Conservation (phyloP, 2,113 vertebrate genomes). For the Onychostruthus taczanowskii region DNA sequence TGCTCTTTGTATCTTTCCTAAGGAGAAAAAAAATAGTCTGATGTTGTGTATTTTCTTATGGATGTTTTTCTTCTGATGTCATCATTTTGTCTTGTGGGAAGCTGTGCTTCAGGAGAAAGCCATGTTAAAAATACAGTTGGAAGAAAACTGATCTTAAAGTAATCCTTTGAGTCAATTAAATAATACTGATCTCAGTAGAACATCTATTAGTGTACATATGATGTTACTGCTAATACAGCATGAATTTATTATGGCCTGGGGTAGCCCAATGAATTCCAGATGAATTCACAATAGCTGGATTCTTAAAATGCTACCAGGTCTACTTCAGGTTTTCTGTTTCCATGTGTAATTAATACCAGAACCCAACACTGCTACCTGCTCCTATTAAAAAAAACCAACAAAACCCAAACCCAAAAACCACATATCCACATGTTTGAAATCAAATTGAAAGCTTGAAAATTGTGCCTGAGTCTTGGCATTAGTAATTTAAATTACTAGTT, state of each 20-base stretch:
- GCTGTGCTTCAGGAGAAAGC: background rate
- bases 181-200: constrained; percentile 55
- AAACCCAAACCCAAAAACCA: background rate
- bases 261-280: constrained; percentile 62
- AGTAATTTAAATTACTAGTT: background rate
- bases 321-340: constrained; percentile 55
- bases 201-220: constrained; percentile 45
- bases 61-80: constrained; percentile 1
- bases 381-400: background rate
- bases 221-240: constrained; percentile 53
- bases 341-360: constrained; percentile 50
- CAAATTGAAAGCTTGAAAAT: background rate
- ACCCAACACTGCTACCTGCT: constrained; percentile 16
- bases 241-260: constrained; percentile 49
- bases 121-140: background rate
- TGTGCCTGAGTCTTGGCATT: background rate
- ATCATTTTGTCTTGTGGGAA: background rate
- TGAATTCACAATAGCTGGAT: constrained; percentile 45
- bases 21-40: background rate
- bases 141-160: constrained; percentile 48
- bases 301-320: constrained; percentile 64
- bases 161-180: constrained; percentile 60
- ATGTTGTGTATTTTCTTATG: constrained; percentile 5
- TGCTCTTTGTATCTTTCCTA: background rate
- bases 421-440: background rate